Percentiles rank a stretch among this genome's conserved stretches.
Evolutionary conservation across 1,140 invertebrate species (phyloP).

Genomic region (Vanessa tameamea): DNA sequence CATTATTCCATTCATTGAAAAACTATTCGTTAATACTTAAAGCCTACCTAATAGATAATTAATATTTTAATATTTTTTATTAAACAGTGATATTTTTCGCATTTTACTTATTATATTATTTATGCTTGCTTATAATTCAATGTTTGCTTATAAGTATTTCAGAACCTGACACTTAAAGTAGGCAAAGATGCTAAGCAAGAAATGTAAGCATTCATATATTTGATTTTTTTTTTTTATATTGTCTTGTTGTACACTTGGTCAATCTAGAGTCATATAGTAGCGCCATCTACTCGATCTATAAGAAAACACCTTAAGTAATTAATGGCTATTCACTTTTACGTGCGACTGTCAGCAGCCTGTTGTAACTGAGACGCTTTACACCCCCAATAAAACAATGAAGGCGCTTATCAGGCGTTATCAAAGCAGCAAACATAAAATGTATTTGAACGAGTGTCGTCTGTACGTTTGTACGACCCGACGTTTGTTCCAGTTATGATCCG

Average conservation of each 20-base stretch:
- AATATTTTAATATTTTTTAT: slow-evolving; percentile 21
- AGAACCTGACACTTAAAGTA: too few species aligned
- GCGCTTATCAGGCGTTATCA: slow-evolving; percentile 74
- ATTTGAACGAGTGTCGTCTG: slow-evolving; percentile 70
- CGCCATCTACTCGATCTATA: background rate
- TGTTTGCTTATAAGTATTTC: background rate
- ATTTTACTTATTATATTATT: slow-evolving; percentile 23
- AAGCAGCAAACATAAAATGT: slow-evolving; percentile 75
- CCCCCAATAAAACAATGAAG: slow-evolving; percentile 78
- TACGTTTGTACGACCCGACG: slow-evolving; percentile 70
- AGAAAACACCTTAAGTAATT: background rate
- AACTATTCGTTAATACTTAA: slow-evolving; percentile 25
- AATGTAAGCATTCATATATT: too few species aligned
- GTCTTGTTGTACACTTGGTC: too few species aligned
- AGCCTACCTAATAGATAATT: slow-evolving; percentile 26
- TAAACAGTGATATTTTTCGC: slow-evolving; percentile 14
- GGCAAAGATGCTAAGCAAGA: too few species aligned
- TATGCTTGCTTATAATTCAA: background rate
- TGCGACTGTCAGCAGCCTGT: slow-evolving; percentile 52
- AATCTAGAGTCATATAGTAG: background rate
- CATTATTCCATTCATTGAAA: slow-evolving; percentile 24
- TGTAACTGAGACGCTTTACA: slow-evolving; percentile 62
- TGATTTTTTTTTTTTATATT: too few species aligned
- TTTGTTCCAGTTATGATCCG: slow-evolving; percentile 63
- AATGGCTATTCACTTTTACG: slow-evolving; percentile 45